Evolutionary conservation across 1,140 invertebrate species (phyloP).

Genomic region (Papilio machaon): DNA sequence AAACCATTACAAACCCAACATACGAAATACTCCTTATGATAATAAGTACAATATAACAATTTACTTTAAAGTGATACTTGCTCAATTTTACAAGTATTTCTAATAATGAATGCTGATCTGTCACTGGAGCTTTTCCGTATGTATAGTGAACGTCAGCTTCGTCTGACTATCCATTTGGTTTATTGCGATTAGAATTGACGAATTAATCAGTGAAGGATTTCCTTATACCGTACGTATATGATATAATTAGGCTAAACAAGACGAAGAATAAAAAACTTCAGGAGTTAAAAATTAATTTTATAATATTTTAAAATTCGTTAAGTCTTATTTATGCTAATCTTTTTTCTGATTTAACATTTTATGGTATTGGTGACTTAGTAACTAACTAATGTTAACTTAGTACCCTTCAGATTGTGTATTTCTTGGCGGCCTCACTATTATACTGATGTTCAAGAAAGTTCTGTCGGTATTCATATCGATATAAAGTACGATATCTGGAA

Average conservation of each 20-base stretch:
- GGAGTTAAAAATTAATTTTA: too few relatives aligned
- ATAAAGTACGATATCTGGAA: background rate
- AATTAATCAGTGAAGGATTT: background rate
- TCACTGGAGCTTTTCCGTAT: constrained; percentile 20
- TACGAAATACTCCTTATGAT: constrained; percentile 67
- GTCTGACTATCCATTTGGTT: constrained; percentile 14
- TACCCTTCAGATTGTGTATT: background rate
- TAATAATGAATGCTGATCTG: constrained; percentile 17
- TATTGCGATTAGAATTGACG: constrained; percentile 32
- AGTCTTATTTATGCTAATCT: too few relatives aligned
- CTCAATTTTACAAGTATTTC: constrained; percentile 74
- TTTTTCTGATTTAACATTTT: background rate
- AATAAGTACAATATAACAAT: constrained; percentile 74
- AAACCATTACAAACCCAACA: constrained; percentile 44
- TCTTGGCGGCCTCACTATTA: background rate
- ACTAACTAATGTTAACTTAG: constrained; percentile 6
- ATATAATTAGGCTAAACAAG: constrained; percentile 29
- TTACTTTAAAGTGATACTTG: constrained; percentile 76
- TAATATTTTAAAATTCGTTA: too few relatives aligned
- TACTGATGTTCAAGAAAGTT: background rate
- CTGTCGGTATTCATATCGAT: background rate
- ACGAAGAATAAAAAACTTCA: constrained; percentile 26
- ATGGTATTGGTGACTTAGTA: too few relatives aligned
- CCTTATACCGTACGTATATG: background rate
- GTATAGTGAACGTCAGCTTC: background rate